Evolutionary conservation across 2,888 invertebrate species (phyloP), one percentile per base, ranked within the genome.

Genomic region (Antitype chi): DNA sequence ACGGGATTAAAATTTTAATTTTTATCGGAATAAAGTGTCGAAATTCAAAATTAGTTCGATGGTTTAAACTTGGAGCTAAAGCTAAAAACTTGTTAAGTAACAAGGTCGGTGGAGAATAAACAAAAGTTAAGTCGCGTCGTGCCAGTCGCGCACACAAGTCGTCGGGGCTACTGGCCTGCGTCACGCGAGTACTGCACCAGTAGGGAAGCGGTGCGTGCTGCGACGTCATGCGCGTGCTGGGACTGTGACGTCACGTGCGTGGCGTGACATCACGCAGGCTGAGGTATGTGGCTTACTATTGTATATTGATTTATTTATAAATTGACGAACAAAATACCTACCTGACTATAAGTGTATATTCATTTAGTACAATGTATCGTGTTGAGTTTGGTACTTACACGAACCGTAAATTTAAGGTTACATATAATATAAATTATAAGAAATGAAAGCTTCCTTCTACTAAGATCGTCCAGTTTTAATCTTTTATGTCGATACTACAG

Each of bases 361-460:
- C 38, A 78, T 84, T 84, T 87, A 87, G 87, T 87, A 87, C 80
- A 87, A 87, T 77, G 57, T 70, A 64, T 82, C 76, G 76, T 77
- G 82, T 79, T 70, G 64, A 75, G 67, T 70, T 81, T 73, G 72
- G 79, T 75, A 76, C 68, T 38, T 38, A 80, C 72, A 69, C 66
- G 63, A 74, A 63, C 64, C 43, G n/a, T 87, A 85, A 79, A 84
- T 80, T 82, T 87, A 87, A 87, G 81, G 70, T 78, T 84, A 87
- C 77, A 59, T 63, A 74, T 76, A 76, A 70, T 43, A 43, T 84
- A 80, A 69, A 75, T 76, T 75, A 55, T 84, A 87, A 86, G 80
- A 80, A 81, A 84, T 81, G 74, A 87, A 38, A 80, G 84, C 87
- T 87, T 87, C 87, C 82, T 84, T 84, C 82, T 84, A 77, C 70